A percentile compares a stretch with the other conserved stretches of the same genome.
Evolutionary conservation across 1,140 invertebrate genomes (phyloP).

Genomic region (Adelges cooleyi): DNA sequence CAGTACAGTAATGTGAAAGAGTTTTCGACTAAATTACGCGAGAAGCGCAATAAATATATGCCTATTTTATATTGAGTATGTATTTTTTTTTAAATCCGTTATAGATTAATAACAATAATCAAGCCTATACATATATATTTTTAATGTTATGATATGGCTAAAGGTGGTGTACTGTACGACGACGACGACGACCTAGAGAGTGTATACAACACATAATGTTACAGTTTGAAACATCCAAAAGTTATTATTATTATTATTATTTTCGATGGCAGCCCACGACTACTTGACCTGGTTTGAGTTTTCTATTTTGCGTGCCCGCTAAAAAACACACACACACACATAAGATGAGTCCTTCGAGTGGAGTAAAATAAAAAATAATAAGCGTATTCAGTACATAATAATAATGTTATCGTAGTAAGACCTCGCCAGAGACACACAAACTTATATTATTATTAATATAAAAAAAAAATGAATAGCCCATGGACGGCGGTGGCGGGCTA

Average conservation of each 20-base stretch:
- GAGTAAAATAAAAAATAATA: background rate
- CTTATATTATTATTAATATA: background rate
- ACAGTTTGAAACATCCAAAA: background rate
- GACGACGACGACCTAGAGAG: slow-evolving; percentile 7
- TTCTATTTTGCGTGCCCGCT: background rate
- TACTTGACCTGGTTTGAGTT: slow-evolving; percentile 17
- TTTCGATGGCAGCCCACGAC: background rate
- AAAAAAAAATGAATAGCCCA: slow-evolving; percentile 7
- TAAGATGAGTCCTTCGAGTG: slow-evolving; percentile 25
- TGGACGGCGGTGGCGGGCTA: slow-evolving; percentile 13
- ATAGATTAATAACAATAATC: too few species aligned
- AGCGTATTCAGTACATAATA: too few species aligned
- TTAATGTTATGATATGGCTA: too few species aligned
- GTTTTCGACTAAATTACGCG: too few species aligned
- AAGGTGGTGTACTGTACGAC: too few species aligned
- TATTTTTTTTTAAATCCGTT: too few species aligned
- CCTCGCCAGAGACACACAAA: background rate
- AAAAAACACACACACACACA: too few species aligned
- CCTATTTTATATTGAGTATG: too few species aligned
- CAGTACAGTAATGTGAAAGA: too few species aligned
- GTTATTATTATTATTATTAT: background rate
- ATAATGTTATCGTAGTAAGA: background rate
- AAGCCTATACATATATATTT: too few species aligned
- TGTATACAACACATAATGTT: too few species aligned
- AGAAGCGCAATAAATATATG: too few species aligned